Percentiles rank a stretch among this genome's conserved stretches.
phyloP scores from a whole-genome alignment of 2,797 vertebrate species.

The Melanotaenia parkinsoni region DNA sequence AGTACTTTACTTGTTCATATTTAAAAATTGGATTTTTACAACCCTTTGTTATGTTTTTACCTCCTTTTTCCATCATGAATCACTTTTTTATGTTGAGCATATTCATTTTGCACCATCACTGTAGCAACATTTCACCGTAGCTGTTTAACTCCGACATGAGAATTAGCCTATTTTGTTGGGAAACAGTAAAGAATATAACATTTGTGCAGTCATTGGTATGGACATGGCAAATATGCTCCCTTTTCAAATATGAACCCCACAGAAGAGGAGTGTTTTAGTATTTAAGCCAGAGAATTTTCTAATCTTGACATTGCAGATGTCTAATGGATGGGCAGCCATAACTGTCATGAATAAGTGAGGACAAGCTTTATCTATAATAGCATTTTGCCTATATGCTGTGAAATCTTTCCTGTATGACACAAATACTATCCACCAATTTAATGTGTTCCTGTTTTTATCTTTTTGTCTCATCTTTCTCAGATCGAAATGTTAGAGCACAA shows the following conservation, averaged over 20 bases:
- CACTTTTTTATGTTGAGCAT: too few species aligned
- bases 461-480: constrained; percentile 76
- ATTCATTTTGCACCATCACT: background rate
- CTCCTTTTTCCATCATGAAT: background rate
- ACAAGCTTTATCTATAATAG: background rate
- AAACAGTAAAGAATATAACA: background rate
- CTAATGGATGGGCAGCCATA: background rate
- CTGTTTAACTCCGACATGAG: background rate
- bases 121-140: background rate
- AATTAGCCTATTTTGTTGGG: background rate
- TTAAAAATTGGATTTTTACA: background rate
- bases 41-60: background rate
- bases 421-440: background rate
- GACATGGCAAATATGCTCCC: background rate
- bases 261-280: background rate
- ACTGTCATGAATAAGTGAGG: background rate
- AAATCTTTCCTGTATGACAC: background rate
- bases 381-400: background rate
- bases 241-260: background rate
- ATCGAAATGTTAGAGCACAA: constrained; percentile 99
- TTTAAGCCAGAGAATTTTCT: background rate
- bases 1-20: constrained; percentile 4
- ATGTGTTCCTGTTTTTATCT: constrained; percentile 29
- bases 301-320: background rate
- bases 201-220: background rate